Evolutionary conservation across 1,140 invertebrate species (phyloP).

Genomic region (Eriosoma lanigerum): DNA sequence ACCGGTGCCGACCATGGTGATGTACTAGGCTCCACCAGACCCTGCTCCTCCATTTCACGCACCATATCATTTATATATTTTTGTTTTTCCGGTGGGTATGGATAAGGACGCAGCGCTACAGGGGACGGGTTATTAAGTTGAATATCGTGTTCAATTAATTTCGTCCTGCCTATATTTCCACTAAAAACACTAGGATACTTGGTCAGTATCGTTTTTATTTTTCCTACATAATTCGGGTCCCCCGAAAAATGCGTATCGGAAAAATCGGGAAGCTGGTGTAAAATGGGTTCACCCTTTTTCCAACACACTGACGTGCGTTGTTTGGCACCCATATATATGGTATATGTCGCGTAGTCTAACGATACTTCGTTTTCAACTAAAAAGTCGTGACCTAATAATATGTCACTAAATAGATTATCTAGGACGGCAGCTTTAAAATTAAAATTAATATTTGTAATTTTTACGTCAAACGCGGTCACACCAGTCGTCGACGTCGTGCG

Average conservation of each 20-base stretch:
- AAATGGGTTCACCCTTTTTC: no score
- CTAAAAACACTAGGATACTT: conserved; percentile 2
- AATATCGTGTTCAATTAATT: neutral
- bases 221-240: neutral
- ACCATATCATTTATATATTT: conserved; percentile 4
- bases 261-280: neutral
- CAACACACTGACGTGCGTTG: no score
- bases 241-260: neutral
- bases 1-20: conserved; percentile 52
- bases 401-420: no score
- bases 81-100: conserved; percentile 2
- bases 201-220: neutral
- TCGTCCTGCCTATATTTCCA: neutral
- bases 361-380: no score
- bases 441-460: no score
- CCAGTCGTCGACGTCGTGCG: no score
- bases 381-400: no score
- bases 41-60: conserved; percentile 20
- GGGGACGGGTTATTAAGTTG: neutral
- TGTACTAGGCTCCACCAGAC: neutral
- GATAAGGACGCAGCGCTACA: neutral
- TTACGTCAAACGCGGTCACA: no score
- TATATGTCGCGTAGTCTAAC: no score
- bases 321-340: no score
- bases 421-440: no score